Conservation (phyloP, 2,797 vertebrate genomes). For the Spinus pinus region DNA sequence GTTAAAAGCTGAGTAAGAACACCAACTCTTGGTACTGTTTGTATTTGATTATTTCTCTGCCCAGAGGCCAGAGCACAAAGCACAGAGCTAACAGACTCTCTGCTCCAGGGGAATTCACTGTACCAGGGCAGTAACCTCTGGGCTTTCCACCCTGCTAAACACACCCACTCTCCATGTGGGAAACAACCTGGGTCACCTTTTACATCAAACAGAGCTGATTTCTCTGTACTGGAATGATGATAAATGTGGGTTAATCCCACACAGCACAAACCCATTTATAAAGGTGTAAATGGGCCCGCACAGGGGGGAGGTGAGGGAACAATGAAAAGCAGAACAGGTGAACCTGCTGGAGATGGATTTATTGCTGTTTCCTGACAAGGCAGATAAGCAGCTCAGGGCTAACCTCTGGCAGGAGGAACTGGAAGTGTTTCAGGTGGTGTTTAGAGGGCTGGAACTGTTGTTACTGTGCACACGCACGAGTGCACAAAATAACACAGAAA, state of each 20-base stretch:
- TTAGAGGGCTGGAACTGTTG: neutral
- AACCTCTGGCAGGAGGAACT: neutral
- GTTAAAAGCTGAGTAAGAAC: neutral
- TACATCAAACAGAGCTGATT: neutral
- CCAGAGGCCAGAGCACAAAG: neutral
- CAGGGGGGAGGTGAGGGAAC: neutral
- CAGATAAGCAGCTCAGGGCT: neutral
- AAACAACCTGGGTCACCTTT: neutral
- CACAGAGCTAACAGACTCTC: neutral
- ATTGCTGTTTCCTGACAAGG: neutral
- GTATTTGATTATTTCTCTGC: neutral
- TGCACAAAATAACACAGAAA: neutral
- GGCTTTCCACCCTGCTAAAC: slow-evolving; percentile 35
- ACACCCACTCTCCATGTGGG: neutral
- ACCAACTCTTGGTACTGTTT: neutral
- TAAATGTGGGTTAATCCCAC: neutral
- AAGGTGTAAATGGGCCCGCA: neutral
- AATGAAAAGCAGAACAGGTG: neutral
- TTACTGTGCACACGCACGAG: neutral
- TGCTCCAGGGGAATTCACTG: neutral
- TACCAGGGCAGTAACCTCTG: neutral
- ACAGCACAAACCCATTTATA: neutral
- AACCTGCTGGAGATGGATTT: neutral
- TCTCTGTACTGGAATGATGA: neutral
- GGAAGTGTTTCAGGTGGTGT: neutral